Base-by-base conservation (phyloP, 2,888 invertebrate genomes). In the Tetropium fuscum region DNA sequence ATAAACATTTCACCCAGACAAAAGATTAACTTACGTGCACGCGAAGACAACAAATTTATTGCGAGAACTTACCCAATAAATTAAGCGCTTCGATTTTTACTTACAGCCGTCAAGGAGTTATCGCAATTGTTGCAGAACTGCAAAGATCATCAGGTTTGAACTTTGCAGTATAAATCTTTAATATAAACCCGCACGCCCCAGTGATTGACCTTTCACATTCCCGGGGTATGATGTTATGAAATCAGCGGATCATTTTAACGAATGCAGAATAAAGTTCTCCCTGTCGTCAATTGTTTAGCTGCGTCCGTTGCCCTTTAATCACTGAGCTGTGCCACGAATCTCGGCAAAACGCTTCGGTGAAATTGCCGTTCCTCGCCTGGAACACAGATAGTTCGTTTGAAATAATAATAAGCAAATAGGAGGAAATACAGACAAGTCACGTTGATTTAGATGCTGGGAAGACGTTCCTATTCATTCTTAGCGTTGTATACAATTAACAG, bases 201-300 rank as follows among this genome's bases (percentile, higher is more conserved):
- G 32, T 30, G 44, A 45, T 16, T 47, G 53, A 53, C 58, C 58
- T 58, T 58, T 53, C 44, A 56, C 55, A 49, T 48, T 48, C 22
- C 36, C 22, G 13, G 32, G 36, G 36, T 36, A 48, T 48, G 36
- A 36, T 19, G 48, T 48, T 48, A 36, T 36, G 48, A 36, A 48
- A 48, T 48, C 48, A 22, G 36, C 36, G 48, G 36, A 48, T 48
- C 47, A 20, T 47, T 32, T 11, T 34, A 34, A 34, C 47, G 47
- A 47, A 15, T 8, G 8, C 15, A 10, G 16, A 25, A 44, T 36
- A 22, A 22, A 47, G 32, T 47, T 18, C 16, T 47, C 30, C 32
- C 30, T 10, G 18, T 47, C 45, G 18, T 45, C 20, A 10, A 20
- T 20, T 22, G 25, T 13, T 25, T 13, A 27, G 11, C 6, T 47